A percentile compares a stretch with the other conserved stretches of the same genome.
Conservation (phyloP, 2,888 invertebrate species). For the Drosophila demipolita region DNA sequence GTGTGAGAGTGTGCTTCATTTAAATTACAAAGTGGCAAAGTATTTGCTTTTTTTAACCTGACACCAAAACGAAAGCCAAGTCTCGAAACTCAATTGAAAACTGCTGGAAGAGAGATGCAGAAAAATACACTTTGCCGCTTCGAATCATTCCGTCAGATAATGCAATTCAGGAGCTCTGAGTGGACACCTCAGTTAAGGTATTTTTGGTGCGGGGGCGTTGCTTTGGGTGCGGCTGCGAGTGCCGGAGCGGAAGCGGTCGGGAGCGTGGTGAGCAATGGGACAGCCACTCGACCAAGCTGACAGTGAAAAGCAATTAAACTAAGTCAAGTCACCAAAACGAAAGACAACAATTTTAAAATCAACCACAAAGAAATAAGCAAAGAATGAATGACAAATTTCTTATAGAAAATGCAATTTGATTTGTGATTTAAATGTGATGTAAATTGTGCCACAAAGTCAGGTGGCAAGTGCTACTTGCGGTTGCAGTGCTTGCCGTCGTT, state of each 20-base stretch:
- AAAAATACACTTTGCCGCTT: constrained; percentile 14
- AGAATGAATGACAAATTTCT: constrained; percentile 2
- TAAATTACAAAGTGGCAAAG: constrained; percentile 49
- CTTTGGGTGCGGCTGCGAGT: background rate
- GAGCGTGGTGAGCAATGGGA: constrained; percentile 18
- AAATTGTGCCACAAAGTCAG: background rate
- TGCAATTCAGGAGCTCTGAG: constrained; percentile 27
- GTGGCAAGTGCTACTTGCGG: constrained; percentile 22
- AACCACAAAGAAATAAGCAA: background rate
- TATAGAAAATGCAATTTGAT: constrained; percentile 20
- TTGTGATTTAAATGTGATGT: constrained; percentile 15
- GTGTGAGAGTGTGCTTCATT: constrained; percentile 46
- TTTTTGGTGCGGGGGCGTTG: background rate
- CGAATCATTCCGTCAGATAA: constrained; percentile 25
- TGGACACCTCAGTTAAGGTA: constrained; percentile 2
- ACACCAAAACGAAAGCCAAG: constrained; percentile 10
- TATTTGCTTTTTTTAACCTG: constrained; percentile 35
- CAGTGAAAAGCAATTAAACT: constrained; percentile 75
- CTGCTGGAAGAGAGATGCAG: constrained; percentile 3
- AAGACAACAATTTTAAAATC: background rate
- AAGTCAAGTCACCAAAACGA: constrained; percentile 48
- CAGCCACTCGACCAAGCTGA: constrained; percentile 58
- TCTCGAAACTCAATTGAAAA: constrained; percentile 39
- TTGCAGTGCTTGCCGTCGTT: background rate
- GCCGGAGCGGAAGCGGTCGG: background rate